phyloP scores from a whole-genome alignment of 2,888 invertebrate species.

The Brachyptera risi region DNA sequence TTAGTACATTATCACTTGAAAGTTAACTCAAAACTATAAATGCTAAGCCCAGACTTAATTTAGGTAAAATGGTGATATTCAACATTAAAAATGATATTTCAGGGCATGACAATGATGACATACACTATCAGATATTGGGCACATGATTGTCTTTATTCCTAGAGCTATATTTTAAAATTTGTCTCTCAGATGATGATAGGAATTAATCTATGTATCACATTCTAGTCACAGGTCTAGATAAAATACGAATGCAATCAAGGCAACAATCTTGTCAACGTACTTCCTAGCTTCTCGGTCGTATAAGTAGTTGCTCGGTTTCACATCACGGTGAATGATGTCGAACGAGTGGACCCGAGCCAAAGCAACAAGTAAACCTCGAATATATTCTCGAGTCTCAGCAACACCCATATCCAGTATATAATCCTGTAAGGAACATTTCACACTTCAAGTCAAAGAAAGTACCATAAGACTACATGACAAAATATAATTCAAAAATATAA shows the following conservation, averaged over 20 bases:
- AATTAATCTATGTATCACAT: not conserved
- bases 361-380: constrained; percentile 74
- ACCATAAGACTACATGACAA: too few species aligned
- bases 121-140: too few species aligned
- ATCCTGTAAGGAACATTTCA: constrained; percentile 56
- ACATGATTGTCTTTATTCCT: too few species aligned
- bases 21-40: too few species aligned
- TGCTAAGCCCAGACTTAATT: too few species aligned
- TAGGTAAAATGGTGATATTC: too few species aligned
- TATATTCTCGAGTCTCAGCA: constrained; percentile 68
- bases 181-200: not conserved
- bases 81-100: too few species aligned
- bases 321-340: constrained; percentile 82
- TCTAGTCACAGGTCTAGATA: not conserved
- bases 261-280: too few species aligned
- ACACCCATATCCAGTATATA: constrained; percentile 67
- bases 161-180: too few species aligned
- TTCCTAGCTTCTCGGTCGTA: constrained; percentile 66
- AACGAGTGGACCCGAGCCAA: constrained; percentile 76
- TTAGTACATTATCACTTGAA: too few species aligned
- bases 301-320: constrained; percentile 89
- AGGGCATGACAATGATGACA: too few species aligned
- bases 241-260: not conserved
- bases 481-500: too few species aligned
- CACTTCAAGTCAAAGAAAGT: not conserved